phyloP scores from a whole-genome alignment of 2,797 vertebrate species.

The Alectoris magna region DNA sequence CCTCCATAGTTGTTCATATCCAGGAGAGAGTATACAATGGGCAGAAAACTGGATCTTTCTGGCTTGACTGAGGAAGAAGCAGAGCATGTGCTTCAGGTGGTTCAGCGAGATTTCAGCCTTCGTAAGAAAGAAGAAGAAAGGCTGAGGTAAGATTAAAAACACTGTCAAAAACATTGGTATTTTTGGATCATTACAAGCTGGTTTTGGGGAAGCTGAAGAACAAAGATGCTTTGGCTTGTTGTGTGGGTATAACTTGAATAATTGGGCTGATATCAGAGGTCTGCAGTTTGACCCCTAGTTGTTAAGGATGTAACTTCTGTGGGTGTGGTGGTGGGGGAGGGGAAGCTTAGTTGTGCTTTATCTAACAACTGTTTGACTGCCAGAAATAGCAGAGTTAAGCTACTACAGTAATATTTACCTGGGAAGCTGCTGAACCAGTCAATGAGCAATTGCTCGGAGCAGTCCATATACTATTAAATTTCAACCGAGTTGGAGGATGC shows the following conservation, averaged over 20 bases:
- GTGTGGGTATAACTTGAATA: background rate
- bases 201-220: background rate
- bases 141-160: slow-evolving; percentile 85
- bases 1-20: background rate
- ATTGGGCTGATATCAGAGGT: background rate
- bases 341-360: too few relatives aligned
- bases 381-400: background rate
- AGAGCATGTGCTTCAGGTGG: slow-evolving; percentile 94
- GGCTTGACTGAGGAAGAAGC: slow-evolving; percentile 93
- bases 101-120: slow-evolving; percentile 95
- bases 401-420: background rate
- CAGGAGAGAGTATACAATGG: slow-evolving; percentile 80
- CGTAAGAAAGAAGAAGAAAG: slow-evolving; percentile 95
- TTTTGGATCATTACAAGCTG: background rate
- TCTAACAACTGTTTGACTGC: background rate
- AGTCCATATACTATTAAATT: background rate
- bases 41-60: slow-evolving; percentile 95
- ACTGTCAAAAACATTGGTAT: background rate
- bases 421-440: background rate
- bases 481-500: background rate
- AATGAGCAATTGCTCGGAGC: background rate
- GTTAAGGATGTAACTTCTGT: background rate
- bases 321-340: too few relatives aligned
- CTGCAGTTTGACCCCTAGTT: background rate
- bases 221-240: background rate